Base-by-base conservation (phyloP, 2,797 vertebrate species). In the Dryobates pubescens region DNA sequence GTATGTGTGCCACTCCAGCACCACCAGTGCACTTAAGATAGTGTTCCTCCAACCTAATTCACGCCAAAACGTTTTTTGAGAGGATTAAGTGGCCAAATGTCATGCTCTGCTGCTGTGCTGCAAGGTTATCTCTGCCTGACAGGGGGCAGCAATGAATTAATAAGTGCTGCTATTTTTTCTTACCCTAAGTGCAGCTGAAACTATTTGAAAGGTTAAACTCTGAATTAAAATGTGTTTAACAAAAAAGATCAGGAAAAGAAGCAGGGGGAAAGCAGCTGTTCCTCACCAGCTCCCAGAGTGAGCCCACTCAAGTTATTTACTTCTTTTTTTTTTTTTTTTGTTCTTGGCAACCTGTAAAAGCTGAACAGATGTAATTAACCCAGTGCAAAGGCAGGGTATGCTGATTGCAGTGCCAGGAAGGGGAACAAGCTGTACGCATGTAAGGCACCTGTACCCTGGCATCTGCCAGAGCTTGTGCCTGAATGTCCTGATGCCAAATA, bases 81-180 rank as follows among this genome's bases (percentile, higher is more conserved):
- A 90, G 82, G 85, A 90, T 93, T 80, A 92, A 92, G 69, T 86
- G 86, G 38, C 76, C 72, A 67, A 94, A 88, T 84, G 92, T 92
- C 77, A 13, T 49, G 41, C 76, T 91, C 67, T 89, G 70, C 78
- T 56, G 17, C 82, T 2, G 22, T 88, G 94, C 73, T 96, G 96
- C 94, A 95, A 82, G 83, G 72, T 94, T 95, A 80, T 94, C 93
- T 95, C 81, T 88, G 96, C 91, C 96, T 96, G 96, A 94, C 38
- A 95, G 96, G 95, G 95, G 96, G 96, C 96, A 96, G 96, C 94
- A 97, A 95, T 94, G 94, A 97, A 94, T 96, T 96, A 91, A 9
- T 77, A 95, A 95, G 83, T 74, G 73, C 71, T 82, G 79, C 76
- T 88, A 51, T 61, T 90, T 91, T 68, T 91, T 91, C 58, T 82